These are phyloP conservation scores for Pemphigus obesinymphae DNA, from an alignment of 1,140 invertebrate species.

Conservation along the genomic window DNA sequence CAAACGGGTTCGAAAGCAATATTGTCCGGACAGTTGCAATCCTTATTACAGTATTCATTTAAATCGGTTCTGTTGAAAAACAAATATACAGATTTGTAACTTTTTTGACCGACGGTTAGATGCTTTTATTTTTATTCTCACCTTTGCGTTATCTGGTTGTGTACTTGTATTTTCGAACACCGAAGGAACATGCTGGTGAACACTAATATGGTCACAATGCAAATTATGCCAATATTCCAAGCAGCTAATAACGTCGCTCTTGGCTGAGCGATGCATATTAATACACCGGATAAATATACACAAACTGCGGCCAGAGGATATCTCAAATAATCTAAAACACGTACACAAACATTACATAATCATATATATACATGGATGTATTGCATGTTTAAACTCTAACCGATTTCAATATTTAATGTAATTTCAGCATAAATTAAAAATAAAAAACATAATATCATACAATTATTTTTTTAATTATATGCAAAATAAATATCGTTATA, in stretches of 20 bases:
- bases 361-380: background rate
- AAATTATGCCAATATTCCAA: conserved; percentile 31
- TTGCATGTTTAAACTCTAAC: background rate
- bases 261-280: conserved; percentile 25
- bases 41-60: conserved; percentile 14
- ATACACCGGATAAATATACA: conserved; percentile 12
- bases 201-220: conserved; percentile 16
- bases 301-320: conserved; percentile 24
- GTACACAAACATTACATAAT: background rate
- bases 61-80: background rate
- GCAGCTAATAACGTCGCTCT: conserved; percentile 25
- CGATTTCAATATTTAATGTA: background rate
- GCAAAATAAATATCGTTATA: background rate
- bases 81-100: background rate
- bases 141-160: conserved; percentile 20
- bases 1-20: conserved; percentile 38
- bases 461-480: background rate
- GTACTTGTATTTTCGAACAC: conserved; percentile 31
- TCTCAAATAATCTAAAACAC: conserved; percentile 17
- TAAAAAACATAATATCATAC: background rate
- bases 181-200: conserved; percentile 14
- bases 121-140: background rate
- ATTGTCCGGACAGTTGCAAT: conserved; percentile 38
- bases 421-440: background rate
- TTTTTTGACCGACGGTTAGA: too few relatives aligned